Evolutionary conservation across 2,888 invertebrate genomes (phyloP).

Genomic region (Sphinx pinastri): DNA sequence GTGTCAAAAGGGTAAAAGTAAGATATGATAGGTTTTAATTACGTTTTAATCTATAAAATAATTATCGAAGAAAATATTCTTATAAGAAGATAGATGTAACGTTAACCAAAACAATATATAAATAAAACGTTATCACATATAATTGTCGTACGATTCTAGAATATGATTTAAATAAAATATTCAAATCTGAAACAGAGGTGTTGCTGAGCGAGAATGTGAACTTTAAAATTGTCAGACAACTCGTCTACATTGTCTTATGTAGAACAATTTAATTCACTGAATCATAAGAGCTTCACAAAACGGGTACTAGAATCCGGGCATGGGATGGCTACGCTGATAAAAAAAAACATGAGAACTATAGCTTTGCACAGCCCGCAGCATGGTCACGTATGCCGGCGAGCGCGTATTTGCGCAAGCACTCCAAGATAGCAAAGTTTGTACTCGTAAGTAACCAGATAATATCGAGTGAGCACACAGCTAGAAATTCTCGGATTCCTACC

Average conservation of each 20-base stretch:
- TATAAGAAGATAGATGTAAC: no score
- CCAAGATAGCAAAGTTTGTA: slow-evolving; percentile 73
- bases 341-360: slow-evolving; percentile 44
- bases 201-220: background rate
- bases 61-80: no score
- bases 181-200: background rate
- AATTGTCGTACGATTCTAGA: background rate
- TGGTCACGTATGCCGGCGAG: slow-evolving; percentile 66
- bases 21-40: no score
- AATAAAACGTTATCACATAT: background rate
- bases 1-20: no score
- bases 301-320: background rate
- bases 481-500: slow-evolving; percentile 64
- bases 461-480: slow-evolving; percentile 49
- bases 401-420: slow-evolving; percentile 78
- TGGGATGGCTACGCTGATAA: slow-evolving; percentile 2
- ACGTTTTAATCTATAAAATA: no score
- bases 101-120: background rate
- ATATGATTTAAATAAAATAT: slow-evolving; percentile 4
- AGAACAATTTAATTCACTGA: background rate
- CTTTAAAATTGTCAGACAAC: background rate
- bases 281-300: background rate
- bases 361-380: slow-evolving; percentile 43
- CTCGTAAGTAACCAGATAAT: slow-evolving; percentile 68
- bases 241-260: background rate